These are phyloP conservation scores for Notechis scutatus DNA, from an alignment of 2,113 vertebrate species.

Conservation along the genomic window DNA sequence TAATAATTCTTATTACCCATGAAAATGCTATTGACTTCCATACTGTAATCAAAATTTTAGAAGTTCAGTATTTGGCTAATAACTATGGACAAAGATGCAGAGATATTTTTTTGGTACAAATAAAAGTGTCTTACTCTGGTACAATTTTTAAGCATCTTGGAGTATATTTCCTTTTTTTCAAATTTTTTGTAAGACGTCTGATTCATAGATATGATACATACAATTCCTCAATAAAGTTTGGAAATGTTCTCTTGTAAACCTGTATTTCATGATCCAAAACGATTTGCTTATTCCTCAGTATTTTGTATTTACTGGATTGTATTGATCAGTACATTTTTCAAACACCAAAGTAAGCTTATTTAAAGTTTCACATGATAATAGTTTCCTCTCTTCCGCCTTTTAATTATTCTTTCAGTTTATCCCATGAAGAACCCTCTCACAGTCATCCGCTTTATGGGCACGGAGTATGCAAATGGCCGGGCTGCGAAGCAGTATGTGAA, in stretches of 20 bases:
- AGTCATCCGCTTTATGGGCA: constrained; percentile 95
- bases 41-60: constrained; percentile 32
- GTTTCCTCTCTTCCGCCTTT: constrained; percentile 29
- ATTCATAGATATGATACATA: constrained; percentile 54
- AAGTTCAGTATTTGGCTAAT: not conserved
- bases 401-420: constrained; percentile 71
- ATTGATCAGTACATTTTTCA: not conserved
- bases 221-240: constrained; percentile 4
- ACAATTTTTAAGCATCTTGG: constrained; percentile 6
- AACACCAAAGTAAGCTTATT: not conserved
- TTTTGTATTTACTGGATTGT: constrained; percentile 7
- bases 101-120: not conserved
- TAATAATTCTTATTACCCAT: constrained; percentile 32
- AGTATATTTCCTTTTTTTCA: constrained; percentile 41
- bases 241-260: constrained; percentile 50
- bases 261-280: not conserved
- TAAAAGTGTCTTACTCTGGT: not conserved
- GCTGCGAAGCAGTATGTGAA: constrained; percentile 95
- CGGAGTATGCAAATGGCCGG: constrained; percentile 98
- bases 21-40: not conserved
- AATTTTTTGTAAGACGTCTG: constrained; percentile 61
- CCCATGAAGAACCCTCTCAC: constrained; percentile 86
- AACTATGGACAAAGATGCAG: not conserved
- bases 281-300: constrained; percentile 22
- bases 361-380: not conserved